Base-by-base conservation (phyloP, 2,888 invertebrate species). In the Chrysolina americana region DNA sequence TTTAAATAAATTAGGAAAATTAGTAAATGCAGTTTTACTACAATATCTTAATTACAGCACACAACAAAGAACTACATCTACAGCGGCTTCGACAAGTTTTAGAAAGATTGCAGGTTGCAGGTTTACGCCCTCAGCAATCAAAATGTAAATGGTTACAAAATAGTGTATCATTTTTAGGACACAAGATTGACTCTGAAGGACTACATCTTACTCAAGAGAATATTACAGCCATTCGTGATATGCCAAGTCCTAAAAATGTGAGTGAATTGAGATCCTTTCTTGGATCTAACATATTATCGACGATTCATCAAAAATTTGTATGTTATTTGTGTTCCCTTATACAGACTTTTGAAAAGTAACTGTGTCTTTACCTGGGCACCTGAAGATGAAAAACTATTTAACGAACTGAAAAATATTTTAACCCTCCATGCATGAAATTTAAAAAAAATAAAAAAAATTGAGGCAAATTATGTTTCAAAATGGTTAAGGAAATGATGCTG, bases 261-360 rank as follows among this genome's bases (percentile, higher is more conserved):
- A 66, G 59, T 2, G 77, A 78, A 64, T 63, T 78, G 15, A 13
- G 71, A 41, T 78, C 76, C 11, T 78, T 73, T 63, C 62, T 78
- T 21, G 76, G 79, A 15, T 72, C 76, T 79, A 11, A 76, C 71
- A 5, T 78, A 76, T 59, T 77, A 76, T 50, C 70, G 70, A 13
- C 53, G 64, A 28, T 64, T 70, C 23, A 66, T 48, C 6, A 47
- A 48, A 19, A 48, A 48, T 48, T 4, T 19, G 13, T 11, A 70
- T 41, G 28, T 28, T 28, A 28, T 28, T 28, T 28, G 28, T 28
- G 28, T 28, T 28, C 28, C 69, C 50, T 44, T 62, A 72, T 23
- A 73, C 44, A 21, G 17, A 56, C 10, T 65, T 19, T 28, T 28
- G 28, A 28, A 28, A 28, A 28, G 28, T 28, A 28, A 28, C 28